Evolutionary conservation across 2,888 invertebrate species (phyloP).

Genomic region (Tenodera sinensis): DNA sequence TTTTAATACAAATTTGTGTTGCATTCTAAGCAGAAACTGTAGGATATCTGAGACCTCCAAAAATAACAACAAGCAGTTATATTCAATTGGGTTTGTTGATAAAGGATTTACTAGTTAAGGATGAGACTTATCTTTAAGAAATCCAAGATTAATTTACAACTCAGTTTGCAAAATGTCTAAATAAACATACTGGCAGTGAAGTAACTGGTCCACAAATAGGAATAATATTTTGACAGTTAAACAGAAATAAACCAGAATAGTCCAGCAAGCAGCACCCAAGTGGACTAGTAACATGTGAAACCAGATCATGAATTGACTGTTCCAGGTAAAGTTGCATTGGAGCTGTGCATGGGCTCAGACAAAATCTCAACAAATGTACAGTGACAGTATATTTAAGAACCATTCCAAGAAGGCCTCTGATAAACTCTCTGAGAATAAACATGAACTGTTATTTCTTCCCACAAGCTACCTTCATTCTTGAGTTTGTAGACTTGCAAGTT

Average conservation of each 20-base stretch:
- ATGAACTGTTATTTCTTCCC: too few relatives aligned
- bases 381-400: too few relatives aligned
- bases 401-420: too few relatives aligned
- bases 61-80: neutral
- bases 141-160: neutral
- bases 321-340: too few relatives aligned
- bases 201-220: neutral
- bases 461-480: too few relatives aligned
- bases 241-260: neutral
- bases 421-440: too few relatives aligned
- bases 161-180: neutral
- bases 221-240: neutral
- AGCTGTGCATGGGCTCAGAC: too few relatives aligned
- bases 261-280: neutral
- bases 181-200: neutral
- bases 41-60: neutral
- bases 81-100: neutral
- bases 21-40: too few relatives aligned
- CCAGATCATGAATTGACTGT: neutral
- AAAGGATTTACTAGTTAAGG: neutral
- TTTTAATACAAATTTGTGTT: too few relatives aligned
- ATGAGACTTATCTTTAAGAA: neutral
- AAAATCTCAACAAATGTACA: too few relatives aligned
- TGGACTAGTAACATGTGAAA: neutral
- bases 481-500: too few relatives aligned